Evolutionary conservation across 2,113 vertebrate genomes (phyloP), one percentile per base, ranked within the genome.

Genomic region (Syngnathus floridae): DNA sequence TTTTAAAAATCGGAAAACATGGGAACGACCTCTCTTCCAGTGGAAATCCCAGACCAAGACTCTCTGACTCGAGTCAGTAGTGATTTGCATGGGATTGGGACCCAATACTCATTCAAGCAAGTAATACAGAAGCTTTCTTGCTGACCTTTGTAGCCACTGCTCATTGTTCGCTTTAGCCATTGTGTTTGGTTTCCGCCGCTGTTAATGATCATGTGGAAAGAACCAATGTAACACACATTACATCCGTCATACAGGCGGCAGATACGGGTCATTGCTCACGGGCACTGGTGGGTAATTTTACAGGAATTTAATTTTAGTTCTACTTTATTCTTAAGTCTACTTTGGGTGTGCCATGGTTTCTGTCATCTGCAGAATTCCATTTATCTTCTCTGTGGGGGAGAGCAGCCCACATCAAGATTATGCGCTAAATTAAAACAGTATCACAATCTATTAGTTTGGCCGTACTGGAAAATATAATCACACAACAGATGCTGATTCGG

Each of bases 131-230:
- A 48, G 56, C 60, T 55, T 58, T 77, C 51, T 65, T 1, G 40
- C 3, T 78, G 76, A 79, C 65, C 68, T 73, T 62, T 78, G 58
- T 54, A 54, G 63, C 62, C 64, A 62, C 74, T 64, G 35, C 41
- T 68, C 64, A 81, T 84, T 87, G 82, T 89, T 80, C 66, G 52
- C 46, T 14, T 48, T 68, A 59, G 14, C 65, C 69, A 87, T 87
- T 90, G 86, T 89, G 46, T 86, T 52, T 43, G 65, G 59, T 79
- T 88, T 90, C 88, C 88, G 79, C 37, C 48, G 26, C 11, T 58
- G 62, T 60, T 70, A 70, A 86, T 72, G 72, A 65, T 71, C 40
- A 38, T 63, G 69, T 70, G 70, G 72, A 71, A 81, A 72, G 58
- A 77, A 71, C 63, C 46, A 51, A 74, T 36, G 41, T 80, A 62